Evolutionary conservation across 2,888 invertebrate species (phyloP).

Genomic region (Oligia fasciuncula): DNA sequence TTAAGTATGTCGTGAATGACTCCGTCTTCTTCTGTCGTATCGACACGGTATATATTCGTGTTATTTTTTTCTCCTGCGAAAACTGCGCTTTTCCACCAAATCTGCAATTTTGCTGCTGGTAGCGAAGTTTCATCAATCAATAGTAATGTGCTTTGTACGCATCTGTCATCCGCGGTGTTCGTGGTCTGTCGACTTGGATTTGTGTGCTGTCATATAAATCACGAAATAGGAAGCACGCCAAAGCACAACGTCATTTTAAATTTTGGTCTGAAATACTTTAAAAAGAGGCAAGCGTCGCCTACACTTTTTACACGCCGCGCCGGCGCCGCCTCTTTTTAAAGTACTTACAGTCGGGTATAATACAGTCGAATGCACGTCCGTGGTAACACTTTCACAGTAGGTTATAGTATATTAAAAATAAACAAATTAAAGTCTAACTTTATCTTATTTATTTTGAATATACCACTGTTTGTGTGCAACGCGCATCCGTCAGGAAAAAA

Average conservation of each 20-base stretch:
- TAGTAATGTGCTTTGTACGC: neutral
- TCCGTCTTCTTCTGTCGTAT: neutral
- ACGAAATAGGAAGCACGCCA: neutral
- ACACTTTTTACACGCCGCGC: no score
- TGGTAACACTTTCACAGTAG: neutral
- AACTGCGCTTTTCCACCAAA: neutral
- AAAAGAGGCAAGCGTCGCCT: neutral
- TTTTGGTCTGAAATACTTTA: no score
- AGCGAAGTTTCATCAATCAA: conserved; percentile 12
- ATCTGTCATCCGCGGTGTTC: neutral
- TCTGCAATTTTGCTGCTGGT: neutral
- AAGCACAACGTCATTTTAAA: no score
- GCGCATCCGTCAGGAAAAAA: neutral
- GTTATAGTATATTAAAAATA: no score
- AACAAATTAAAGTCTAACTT: no score
- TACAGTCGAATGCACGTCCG: neutral
- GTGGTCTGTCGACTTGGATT: neutral
- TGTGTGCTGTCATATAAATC: conserved; percentile 28
- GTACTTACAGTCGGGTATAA: neutral
- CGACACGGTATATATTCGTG: no score
- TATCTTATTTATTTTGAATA: no score
- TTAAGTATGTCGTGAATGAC: neutral
- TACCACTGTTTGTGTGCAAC: no score
- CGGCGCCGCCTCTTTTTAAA: no score
- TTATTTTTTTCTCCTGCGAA: neutral